phyloP scores from a whole-genome alignment of 2,797 vertebrate species.

The Telmatherina bonti region DNA sequence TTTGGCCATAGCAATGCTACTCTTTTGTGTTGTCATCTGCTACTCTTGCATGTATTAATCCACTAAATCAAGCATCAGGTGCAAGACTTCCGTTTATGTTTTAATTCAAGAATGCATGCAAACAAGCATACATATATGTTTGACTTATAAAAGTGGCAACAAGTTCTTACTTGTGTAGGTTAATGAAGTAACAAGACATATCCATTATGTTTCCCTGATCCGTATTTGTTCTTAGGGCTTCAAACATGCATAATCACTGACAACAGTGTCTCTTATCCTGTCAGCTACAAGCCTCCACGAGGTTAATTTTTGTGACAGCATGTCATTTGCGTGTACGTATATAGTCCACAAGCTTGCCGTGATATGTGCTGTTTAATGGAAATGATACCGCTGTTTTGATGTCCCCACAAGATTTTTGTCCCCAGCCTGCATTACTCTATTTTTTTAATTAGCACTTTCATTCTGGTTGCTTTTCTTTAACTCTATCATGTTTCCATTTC shows the following conservation, averaged over 20 bases:
- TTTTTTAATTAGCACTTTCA: neutral
- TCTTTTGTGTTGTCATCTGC: conserved; percentile 14
- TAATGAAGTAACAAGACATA: conserved; percentile 49
- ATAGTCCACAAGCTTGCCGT: conserved; percentile 5
- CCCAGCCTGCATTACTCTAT: neutral
- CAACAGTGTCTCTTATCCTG: conserved; percentile 49
- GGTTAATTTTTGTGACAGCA: conserved; percentile 32
- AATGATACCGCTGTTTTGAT: conserved; percentile 42
- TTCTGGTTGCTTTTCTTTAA: conserved; percentile 21
- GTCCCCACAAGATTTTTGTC: conserved; percentile 8
- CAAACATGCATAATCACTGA: conserved; percentile 52
- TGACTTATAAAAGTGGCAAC: conserved; percentile 30
- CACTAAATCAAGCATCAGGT: conserved; percentile 9
- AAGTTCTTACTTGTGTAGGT: conserved; percentile 41
- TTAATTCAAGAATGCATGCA: conserved; percentile 15
- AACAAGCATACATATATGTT: neutral
- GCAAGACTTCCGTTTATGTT: conserved; percentile 17
- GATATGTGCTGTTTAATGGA: conserved; percentile 11
- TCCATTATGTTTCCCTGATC: conserved; percentile 50
- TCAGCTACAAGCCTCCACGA: conserved; percentile 43
- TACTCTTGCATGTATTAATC: conserved; percentile 27
- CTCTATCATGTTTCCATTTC: conserved; percentile 15
- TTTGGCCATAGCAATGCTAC: conserved; percentile 30
- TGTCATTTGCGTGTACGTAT: neutral
- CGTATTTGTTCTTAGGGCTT: conserved; percentile 36